Evolutionary conservation across 1,140 invertebrate species (phyloP).

Genomic region (Aphelenchoides besseyi): DNA sequence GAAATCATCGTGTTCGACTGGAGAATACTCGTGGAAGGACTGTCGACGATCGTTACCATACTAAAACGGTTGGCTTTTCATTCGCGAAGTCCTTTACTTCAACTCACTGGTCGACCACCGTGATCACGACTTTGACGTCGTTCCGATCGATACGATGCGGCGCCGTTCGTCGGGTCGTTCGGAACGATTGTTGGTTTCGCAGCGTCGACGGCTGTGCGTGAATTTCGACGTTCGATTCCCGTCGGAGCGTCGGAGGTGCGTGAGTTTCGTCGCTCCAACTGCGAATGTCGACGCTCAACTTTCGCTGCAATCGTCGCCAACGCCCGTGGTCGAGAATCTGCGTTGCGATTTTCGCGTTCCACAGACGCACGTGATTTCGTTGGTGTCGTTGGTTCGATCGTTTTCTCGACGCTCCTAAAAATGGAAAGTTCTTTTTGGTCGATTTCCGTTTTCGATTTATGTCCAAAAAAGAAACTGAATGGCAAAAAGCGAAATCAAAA

Average conservation of each 20-base stretch:
- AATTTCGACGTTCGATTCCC: neutral
- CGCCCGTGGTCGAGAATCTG: too few species aligned
- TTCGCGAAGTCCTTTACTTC: neutral
- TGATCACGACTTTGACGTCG: constrained; percentile 2
- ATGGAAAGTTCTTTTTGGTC: neutral
- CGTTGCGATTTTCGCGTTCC: neutral
- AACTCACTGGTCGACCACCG: neutral
- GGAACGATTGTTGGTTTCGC: neutral
- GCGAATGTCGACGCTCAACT: constrained; percentile 8
- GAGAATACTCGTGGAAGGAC: constrained; percentile 47
- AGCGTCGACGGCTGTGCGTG: neutral
- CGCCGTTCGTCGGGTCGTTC: neutral
- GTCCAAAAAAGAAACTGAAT: neutral
- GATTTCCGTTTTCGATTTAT: neutral
- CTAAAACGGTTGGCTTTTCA: neutral
- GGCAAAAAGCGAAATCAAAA: neutral
- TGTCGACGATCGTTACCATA: constrained; percentile 40
- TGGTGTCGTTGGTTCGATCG: neutral
- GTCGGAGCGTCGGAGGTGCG: neutral
- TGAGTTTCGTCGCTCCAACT: constrained; percentile 4
- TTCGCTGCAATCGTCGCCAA: neutral
- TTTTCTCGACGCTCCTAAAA: constrained; percentile 10
- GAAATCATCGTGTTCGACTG: constrained; percentile 17
- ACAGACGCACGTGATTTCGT: neutral
- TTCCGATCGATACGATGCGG: constrained; percentile 7